Percentiles rank a stretch among this genome's conserved stretches.
phyloP scores from a whole-genome alignment of 2,113 vertebrate species.

The Brachypteracias leptosomus region DNA sequence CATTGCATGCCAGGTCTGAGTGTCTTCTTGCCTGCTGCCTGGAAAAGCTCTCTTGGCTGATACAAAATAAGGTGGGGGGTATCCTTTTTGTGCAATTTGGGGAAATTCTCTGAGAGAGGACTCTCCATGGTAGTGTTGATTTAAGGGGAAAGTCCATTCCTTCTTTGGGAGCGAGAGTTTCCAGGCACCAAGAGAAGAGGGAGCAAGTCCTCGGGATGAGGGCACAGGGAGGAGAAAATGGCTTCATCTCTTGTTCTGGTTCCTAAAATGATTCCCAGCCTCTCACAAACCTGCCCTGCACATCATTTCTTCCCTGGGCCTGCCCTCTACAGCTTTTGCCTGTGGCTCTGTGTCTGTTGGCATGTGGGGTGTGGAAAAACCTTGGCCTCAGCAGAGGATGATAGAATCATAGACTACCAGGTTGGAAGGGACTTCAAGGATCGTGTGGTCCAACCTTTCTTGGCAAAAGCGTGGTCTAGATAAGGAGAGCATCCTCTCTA shows the following conservation, averaged over 20 bases:
- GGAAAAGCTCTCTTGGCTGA: not conserved
- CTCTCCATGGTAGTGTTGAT: not conserved
- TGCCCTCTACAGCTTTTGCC: not conserved
- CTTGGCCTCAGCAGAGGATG: fast-evolving
- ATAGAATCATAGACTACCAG: not conserved
- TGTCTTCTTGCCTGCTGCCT: not conserved
- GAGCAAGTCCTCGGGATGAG: not conserved
- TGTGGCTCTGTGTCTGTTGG: not conserved
- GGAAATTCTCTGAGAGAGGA: not conserved
- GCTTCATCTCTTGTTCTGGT: not conserved
- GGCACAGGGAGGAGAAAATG: not conserved
- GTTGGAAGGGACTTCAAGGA: not conserved
- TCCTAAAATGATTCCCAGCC: not conserved
- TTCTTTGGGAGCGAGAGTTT: not conserved
- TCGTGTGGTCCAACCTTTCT: not conserved
- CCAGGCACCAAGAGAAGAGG: not conserved
- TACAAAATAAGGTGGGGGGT: not conserved
- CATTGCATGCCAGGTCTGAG: not conserved
- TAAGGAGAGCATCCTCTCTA: not conserved
- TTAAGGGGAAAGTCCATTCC: not conserved
- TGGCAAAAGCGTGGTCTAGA: not conserved
- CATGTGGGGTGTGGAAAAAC: not conserved
- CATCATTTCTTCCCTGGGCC: not conserved
- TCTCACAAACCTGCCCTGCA: not conserved
- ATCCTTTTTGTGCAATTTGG: not conserved